Evolutionary conservation across 2,113 vertebrate genomes (phyloP), one percentile per base, ranked within the genome.

Genomic region (Rhodinocichla rosea): DNA sequence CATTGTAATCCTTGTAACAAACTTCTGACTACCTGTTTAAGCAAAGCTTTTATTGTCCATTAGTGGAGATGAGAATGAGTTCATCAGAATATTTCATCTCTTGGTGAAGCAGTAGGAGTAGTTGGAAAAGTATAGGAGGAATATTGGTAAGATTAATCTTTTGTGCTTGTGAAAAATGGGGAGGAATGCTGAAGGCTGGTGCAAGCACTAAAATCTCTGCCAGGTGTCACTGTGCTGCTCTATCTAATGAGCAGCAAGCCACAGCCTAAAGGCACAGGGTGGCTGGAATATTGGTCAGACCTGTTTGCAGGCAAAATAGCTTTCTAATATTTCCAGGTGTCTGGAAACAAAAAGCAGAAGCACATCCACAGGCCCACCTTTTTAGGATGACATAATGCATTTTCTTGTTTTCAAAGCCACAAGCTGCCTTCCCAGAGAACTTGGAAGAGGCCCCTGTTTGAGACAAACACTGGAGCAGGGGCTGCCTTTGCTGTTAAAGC

Each of bases 391-490:
- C 56, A n/a, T 26, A 22, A 57, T 40, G 23, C 14, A 23, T 37
- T 10, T 55, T 55, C 11, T 32, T 22, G 26, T 32, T 45, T 52
- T 45, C 13, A 45, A 67, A 87, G n/a, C 8, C 21, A 16, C 6
- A 11, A 19, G 21, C 9, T 55, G 17, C 71, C 75, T 89, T 71
- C 60, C 56, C 45, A 44, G 77, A 65, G 32, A 32, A 5, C 21
- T 45, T 7, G 4, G 18, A 23, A 62, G 32, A 1, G 1, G 30
- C 18, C 12, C 13, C 2, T 0, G 2, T 6, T 57, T 44, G 26
- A 16, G 37, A 39, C 13, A 32, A 17, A 13, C 19, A 6, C 12
- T 26, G 23, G 37, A 45, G 16, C 47, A 12, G 15, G 70, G 23
- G 9, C 32, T 32, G 12, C 16, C 13, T 53, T 26, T 42, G 32